Conservation (phyloP, 2,797 vertebrate genomes). For the Eulemur mongoz region DNA sequence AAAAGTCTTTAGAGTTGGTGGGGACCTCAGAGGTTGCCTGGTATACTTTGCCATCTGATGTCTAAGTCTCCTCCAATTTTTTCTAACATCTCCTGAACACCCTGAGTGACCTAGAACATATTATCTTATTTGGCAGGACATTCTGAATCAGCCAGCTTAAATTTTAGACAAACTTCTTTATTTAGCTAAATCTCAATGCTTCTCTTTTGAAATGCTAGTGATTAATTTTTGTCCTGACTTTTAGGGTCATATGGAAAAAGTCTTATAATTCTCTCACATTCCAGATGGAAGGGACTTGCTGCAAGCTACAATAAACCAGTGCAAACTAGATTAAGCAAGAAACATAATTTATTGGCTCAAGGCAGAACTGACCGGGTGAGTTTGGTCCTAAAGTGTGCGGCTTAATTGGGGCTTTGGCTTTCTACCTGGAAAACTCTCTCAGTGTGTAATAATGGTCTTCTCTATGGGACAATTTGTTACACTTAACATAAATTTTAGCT, state of each 20-base stretch:
- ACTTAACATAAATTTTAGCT: neutral
- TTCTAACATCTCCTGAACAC: neutral
- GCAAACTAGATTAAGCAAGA: neutral
- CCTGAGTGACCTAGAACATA: neutral
- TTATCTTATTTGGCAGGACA: neutral
- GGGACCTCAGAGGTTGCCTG: neutral
- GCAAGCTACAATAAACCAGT: neutral
- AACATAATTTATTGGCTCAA: neutral
- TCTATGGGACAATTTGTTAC: neutral
- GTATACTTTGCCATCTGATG: neutral
- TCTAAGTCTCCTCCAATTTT: neutral
- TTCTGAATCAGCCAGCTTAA: neutral
- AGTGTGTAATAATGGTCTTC: neutral
- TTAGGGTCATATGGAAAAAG: neutral
- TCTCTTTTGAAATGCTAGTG: conserved; percentile 8
- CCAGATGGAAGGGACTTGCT: neutral
- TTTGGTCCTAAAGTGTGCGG: neutral
- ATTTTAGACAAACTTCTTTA: neutral
- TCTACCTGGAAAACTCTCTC: neutral
- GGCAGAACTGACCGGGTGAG: neutral
- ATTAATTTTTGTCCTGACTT: neutral
- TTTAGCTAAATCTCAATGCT: neutral
- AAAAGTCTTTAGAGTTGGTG: neutral
- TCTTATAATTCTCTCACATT: neutral
- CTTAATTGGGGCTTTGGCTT: neutral